phyloP scores from a whole-genome alignment of 2,888 invertebrate species.

The Lamellibrachia satsuma region DNA sequence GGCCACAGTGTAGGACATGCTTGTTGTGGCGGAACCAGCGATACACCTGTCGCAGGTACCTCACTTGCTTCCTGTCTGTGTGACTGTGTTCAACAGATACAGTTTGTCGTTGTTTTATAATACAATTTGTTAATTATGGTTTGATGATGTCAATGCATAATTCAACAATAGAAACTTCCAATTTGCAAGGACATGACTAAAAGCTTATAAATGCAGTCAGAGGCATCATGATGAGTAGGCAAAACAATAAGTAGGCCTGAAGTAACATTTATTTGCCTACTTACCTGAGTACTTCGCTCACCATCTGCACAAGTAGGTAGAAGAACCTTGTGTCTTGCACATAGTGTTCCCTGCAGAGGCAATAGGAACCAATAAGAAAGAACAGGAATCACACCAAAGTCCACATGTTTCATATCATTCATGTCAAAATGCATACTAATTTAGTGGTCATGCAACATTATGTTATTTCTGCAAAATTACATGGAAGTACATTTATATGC shows the following conservation, averaged over 20 bases:
- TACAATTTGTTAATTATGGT: no score
- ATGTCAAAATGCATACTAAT: no score
- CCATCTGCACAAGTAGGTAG: conserved; percentile 56
- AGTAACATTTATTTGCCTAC: conserved; percentile 31
- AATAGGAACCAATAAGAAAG: conserved; percentile 17
- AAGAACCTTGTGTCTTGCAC: conserved; percentile 58
- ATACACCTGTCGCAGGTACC: conserved; percentile 53
- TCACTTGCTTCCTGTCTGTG: conserved; percentile 45
- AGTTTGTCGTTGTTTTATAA: not conserved
- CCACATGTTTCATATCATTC: no score
- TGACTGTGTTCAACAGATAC: conserved; percentile 37
- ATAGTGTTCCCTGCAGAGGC: conserved; percentile 52
- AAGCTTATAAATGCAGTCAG: not conserved
- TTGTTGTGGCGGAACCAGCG: conserved; percentile 56
- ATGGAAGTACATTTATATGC: no score
- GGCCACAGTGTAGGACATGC: conserved; percentile 52
- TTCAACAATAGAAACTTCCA: not conserved
- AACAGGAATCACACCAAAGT: no score
- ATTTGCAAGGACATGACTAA: not conserved
- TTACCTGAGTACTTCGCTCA: conserved; percentile 57
- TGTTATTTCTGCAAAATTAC: no score
- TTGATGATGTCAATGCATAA: conserved; percentile 18
- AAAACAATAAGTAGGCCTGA: not conserved
- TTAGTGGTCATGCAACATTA: no score
- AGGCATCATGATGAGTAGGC: not conserved